These are phyloP conservation scores for Phenganax marumi DNA, from an alignment of 92 coral and sea anemone species.

Conservation along the genomic window DNA sequence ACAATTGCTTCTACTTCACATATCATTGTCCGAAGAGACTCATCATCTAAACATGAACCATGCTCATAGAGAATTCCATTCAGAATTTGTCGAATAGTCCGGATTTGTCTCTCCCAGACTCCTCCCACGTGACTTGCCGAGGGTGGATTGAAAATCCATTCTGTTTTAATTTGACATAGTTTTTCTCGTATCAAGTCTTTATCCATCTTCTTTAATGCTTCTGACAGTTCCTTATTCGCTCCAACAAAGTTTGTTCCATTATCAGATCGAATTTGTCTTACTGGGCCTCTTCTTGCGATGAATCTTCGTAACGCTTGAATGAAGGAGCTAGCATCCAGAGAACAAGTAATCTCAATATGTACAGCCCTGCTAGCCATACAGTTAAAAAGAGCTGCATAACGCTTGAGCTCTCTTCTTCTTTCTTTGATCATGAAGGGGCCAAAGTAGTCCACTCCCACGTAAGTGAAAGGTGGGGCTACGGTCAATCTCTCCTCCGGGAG, in stretches of 20 bases:
- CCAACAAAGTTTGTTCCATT: conserved; percentile 24
- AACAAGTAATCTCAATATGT: not conserved
- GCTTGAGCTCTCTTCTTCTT: not conserved
- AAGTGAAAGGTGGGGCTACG: not conserved
- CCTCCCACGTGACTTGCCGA: conserved; percentile 13
- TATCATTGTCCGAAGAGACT: no score
- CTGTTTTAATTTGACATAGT: not conserved
- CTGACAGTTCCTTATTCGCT: not conserved
- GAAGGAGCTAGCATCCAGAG: not conserved
- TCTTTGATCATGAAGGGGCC: conserved; percentile 4
- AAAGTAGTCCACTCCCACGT: not conserved
- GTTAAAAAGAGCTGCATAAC: not conserved
- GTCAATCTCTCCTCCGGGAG: not conserved
- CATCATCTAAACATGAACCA: not conserved
- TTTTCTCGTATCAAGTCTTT: not conserved
- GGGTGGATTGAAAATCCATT: not conserved
- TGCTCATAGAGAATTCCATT: not conserved
- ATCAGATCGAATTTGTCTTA: not conserved
- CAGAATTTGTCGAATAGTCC: not conserved
- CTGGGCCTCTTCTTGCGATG: conserved; percentile 7
- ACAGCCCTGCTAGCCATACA: not conserved
- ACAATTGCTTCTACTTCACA: no score
- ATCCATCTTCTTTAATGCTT: not conserved
- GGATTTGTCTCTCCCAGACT: conserved; percentile 4
- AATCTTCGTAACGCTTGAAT: conserved; percentile 5